Evolutionary conservation across 2,888 invertebrate species (phyloP), one percentile per base, ranked within the genome.

Genomic region (Auanema freiburgensis): DNA sequence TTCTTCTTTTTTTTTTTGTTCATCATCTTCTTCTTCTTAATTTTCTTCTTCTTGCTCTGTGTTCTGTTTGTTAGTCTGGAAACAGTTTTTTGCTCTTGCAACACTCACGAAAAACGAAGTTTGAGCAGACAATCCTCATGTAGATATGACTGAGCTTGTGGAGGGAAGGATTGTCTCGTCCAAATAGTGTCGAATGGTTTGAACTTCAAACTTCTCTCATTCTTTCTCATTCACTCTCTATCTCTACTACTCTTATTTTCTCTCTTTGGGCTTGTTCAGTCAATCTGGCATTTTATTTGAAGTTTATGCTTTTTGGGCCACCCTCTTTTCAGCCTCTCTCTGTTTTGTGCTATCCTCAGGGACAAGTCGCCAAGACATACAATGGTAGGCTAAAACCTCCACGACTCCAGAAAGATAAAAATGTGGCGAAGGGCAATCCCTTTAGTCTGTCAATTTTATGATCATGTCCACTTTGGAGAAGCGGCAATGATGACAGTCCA

Each of bases 151-250:
- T 46, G 46, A 16, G 21, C 21, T 46, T 18, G 46, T 6, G 46
- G 21, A 46, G 46, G 16, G 21, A 46, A 46, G 12, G 46, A 21
- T 16, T 21, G 46, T 18, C 46, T 46, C 16, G 46, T 21, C 52
- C 52, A 1, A 16, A 52, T 52, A 16, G 18, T 18, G 16, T 21
- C 52, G 14, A 16, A 52, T 16, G 16, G 16, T 52, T 23, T 24
- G 23, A 52, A 14, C 16, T 18, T 18, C n/a, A 16, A 23, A 52
- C 46, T 24, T 50, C n/a, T 50, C 50, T 50, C 50, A 12, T 24
- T 50, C n/a, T 50, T 24, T 50, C 16, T 16, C 50, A 10, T 11
- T 16, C 16, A 10, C 50, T 50, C 50, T 50, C 2, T 50, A 2
- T 50, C 50, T 50, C 50, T 50, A 2, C 16, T 16, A 10, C 50